Evolutionary conservation across 2,113 vertebrate species (phyloP).

Genomic region (Epinephelus lanceolatus): DNA sequence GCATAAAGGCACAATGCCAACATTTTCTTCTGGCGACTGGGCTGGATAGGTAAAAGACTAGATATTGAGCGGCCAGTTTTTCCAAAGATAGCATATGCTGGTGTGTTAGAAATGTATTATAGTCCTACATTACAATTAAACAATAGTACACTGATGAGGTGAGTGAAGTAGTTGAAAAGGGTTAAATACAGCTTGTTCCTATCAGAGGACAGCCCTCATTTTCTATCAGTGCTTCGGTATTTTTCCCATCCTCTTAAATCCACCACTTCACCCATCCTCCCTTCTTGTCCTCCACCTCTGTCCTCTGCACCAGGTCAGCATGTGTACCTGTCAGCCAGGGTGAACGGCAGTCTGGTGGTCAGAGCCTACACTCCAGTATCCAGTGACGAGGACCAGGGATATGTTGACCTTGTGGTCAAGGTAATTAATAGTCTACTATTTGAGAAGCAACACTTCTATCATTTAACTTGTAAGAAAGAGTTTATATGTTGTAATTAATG

Average conservation of each 20-base stretch:
- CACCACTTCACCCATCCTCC: background rate
- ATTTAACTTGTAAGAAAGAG: no score
- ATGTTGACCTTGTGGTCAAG: slow-evolving; percentile 94
- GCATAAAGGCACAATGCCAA: no score
- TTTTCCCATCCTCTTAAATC: background rate
- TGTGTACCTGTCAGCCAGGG: slow-evolving; percentile 92
- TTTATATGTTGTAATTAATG: no score
- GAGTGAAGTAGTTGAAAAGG: background rate
- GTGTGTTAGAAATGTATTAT: no score
- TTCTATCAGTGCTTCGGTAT: background rate
- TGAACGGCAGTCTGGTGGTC: slow-evolving; percentile 88
- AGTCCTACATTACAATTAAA: background rate
- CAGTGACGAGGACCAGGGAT: slow-evolving; percentile 90
- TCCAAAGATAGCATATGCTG: background rate
- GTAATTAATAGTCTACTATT: slow-evolving; percentile 54
- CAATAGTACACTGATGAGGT: no score
- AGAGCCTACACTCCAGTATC: slow-evolving; percentile 94
- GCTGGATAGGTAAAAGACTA: no score
- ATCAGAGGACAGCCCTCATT: background rate
- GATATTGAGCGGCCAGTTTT: background rate
- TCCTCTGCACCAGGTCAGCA: slow-evolving; percentile 87
- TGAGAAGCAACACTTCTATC: no score
- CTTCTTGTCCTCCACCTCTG: background rate
- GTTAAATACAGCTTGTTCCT: background rate
- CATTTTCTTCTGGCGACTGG: no score